phyloP scores from a whole-genome alignment of 2,113 vertebrate species.

The Notechis scutatus region DNA sequence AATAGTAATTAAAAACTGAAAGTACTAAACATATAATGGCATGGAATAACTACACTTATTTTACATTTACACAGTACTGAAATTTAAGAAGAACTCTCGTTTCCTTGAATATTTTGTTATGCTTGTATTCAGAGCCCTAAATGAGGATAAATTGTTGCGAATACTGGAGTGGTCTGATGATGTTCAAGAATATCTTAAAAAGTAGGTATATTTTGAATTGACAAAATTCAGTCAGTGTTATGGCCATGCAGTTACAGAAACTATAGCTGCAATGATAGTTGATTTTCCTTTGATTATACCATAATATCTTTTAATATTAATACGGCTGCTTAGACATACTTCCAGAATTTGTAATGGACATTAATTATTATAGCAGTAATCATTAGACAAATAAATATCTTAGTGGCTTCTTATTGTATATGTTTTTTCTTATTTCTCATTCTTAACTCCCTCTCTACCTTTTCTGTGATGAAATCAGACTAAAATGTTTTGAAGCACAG shows the following conservation, averaged over 20 bases:
- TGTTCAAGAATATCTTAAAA: conserved; percentile 72
- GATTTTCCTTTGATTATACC: neutral
- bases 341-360: neutral
- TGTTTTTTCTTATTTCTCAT: neutral
- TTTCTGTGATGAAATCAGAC: neutral
- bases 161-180: conserved; percentile 72
- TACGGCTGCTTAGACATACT: neutral
- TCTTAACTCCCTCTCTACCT: neutral
- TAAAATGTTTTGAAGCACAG: neutral
- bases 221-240: neutral
- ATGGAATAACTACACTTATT: conserved; percentile 23
- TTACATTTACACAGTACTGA: conserved; percentile 78
- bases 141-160: conserved; percentile 75
- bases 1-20: conserved; percentile 29
- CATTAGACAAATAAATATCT: neutral
- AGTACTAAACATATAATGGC: neutral
- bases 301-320: neutral
- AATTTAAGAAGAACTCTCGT: conserved; percentile 72
- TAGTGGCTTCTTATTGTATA: neutral
- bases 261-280: neutral
- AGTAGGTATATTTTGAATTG: conserved; percentile 59
- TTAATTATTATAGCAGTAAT: neutral
- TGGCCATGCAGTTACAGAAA: neutral
- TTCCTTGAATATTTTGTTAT: conserved; percentile 85
- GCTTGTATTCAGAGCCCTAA: conserved; percentile 78